Percentiles rank a stretch among this genome's conserved stretches.
Conservation (phyloP, 2,113 vertebrate species). For the Corythoichthys haematopterus region DNA sequence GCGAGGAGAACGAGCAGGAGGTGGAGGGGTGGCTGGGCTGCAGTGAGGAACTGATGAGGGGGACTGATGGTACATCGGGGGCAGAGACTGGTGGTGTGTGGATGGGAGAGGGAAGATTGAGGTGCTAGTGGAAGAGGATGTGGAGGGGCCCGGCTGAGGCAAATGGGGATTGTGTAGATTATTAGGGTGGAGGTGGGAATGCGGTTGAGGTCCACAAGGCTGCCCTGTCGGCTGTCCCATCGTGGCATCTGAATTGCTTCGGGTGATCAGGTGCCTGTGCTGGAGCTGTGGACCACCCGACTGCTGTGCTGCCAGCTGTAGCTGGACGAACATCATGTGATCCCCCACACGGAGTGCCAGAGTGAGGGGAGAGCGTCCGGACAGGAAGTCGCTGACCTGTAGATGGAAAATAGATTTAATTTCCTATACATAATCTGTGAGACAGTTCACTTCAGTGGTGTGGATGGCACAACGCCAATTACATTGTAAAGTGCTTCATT, state of each 20-base stretch:
- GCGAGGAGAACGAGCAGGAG: conserved; percentile 59
- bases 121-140: conserved; percentile 44
- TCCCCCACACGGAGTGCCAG: conserved; percentile 93
- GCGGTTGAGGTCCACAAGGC: conserved; percentile 52
- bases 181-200: conserved; percentile 49
- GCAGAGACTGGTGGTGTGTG: conserved; percentile 54
- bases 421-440: background rate
- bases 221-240: conserved; percentile 78
- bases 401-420: conserved; percentile 22
- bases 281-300: conserved; percentile 81
- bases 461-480: background rate
- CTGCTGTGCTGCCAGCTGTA: conserved; percentile 93
- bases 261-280: conserved; percentile 81
- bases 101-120: conserved; percentile 53
- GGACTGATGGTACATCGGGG: conserved; percentile 62
- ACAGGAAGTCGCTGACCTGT: conserved; percentile 97
- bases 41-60: conserved; percentile 64
- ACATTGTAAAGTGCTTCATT: background rate
- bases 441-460: background rate
- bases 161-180: conserved; percentile 56
- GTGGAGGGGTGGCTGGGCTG: conserved; percentile 70
- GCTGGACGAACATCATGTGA: conserved; percentile 99
- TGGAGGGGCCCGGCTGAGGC: conserved; percentile 45
- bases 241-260: conserved; percentile 59
- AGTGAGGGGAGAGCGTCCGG: conserved; percentile 92